A percentile compares a stretch with the other conserved stretches of the same genome.
Evolutionary conservation across 2,888 invertebrate genomes (phyloP).

Genomic region (Rotaria magnacalcarata): DNA sequence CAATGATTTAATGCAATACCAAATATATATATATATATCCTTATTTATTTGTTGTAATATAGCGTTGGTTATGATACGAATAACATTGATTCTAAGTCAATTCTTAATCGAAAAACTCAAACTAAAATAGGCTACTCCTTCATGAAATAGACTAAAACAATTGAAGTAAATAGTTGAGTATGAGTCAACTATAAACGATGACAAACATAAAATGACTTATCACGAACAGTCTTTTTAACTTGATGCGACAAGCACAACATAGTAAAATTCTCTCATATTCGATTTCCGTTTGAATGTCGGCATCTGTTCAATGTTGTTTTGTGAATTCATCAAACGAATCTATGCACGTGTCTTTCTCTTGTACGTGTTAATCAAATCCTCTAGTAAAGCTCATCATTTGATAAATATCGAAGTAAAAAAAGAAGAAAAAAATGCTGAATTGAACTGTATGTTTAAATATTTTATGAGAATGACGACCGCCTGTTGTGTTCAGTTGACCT

Average conservation of each 20-base stretch:
- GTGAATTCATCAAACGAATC: not conserved
- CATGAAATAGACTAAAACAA: too few relatives aligned
- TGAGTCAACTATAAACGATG: not conserved
- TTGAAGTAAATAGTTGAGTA: too few relatives aligned
- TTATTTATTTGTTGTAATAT: too few relatives aligned
- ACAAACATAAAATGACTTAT: not conserved
- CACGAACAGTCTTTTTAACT: not conserved
- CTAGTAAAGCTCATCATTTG: not conserved
- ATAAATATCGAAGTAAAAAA: not conserved
- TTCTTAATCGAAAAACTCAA: too few relatives aligned
- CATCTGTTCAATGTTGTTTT: not conserved
- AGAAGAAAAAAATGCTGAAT: not conserved
- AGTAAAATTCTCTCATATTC: not conserved
- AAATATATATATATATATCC: not conserved
- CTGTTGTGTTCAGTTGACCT: conserved; percentile 7
- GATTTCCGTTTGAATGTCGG: not conserved
- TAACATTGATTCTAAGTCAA: too few relatives aligned
- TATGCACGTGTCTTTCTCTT: not conserved
- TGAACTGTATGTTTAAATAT: not conserved
- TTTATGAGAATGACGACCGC: not conserved
- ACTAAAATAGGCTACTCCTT: too few relatives aligned
- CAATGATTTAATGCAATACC: not conserved
- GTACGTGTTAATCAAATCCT: not conserved
- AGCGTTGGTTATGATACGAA: too few relatives aligned
- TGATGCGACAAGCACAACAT: not conserved